Evolutionary conservation across 2,797 vertebrate genomes (phyloP), one percentile per base, ranked within the genome.

Genomic region (Eleutherodactylus coqui): DNA sequence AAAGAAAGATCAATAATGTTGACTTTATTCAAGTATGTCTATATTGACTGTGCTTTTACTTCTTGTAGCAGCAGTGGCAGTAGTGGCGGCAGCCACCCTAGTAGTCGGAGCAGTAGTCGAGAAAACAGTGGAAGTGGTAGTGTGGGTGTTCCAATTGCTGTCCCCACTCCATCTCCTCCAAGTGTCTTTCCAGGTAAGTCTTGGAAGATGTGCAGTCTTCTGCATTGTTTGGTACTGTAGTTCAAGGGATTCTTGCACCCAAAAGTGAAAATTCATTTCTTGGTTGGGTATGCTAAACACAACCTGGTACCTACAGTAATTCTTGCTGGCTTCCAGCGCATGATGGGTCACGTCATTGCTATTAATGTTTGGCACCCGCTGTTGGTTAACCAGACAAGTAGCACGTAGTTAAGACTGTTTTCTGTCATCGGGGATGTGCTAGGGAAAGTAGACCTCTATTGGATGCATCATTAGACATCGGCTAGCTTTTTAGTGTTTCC

Each of bases 121-220:
- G 98, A 99, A 93, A 99, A 99, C 95, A 99, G 98, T n/a, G 98
- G 98, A 86, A 99, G 98, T 69, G 98, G 98, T 88, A 98, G 98
- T 17, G 98, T 99, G 84, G 98, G 97, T 14, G 93, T 99, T 51
- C 98, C 98, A 80, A 99, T 99, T 62, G 98, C 97, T 2, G 98
- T 99, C 89, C 98, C 98, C 0, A 99, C 98, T 6, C 98, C 98
- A 0, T 98, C 98, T 91, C 98, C 97, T 75, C 98, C 98, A 91
- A 95, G 94, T 16, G 97, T 96, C 87, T 98, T 97, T 90, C 97
- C 98, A 96, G 97, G 98, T 99, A 96, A 94, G 91, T 34, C 2
- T 45, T 21, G 1, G 4, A 82, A 72, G 19, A 60, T 17, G 49
- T 34, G 17, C 6, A 4, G 13, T 38, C 13, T 75, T 32, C 34